Evolutionary conservation across 2,113 vertebrate species (phyloP).

Genomic region (Micronycteris hirsuta): DNA sequence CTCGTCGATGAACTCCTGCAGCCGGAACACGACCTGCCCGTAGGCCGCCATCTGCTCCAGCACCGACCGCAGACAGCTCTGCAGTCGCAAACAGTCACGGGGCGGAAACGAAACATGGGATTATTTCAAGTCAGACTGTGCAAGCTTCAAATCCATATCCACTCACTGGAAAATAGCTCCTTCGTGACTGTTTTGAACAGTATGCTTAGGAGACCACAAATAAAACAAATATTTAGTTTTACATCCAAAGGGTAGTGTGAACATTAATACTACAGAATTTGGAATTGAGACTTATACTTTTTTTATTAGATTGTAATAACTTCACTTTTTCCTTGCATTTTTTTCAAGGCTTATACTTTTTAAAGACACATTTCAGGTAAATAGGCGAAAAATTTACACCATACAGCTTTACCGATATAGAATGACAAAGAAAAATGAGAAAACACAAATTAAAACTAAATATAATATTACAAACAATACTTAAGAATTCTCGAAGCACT

Average conservation of each 20-base stretch:
- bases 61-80: conserved; percentile 93
- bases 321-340: too few species aligned
- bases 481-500: background rate
- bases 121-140: background rate
- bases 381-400: background rate
- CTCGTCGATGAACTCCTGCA: conserved; percentile 98
- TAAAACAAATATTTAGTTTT: background rate
- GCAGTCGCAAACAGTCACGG: background rate
- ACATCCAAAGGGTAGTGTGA: background rate
- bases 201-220: background rate
- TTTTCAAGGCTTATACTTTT: background rate
- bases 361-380: background rate
- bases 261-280: background rate
- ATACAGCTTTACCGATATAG: background rate
- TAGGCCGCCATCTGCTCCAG: conserved; percentile 94
- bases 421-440: background rate
- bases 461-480: background rate
- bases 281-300: background rate
- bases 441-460: background rate
- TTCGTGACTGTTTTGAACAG: background rate
- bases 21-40: conserved; percentile 92
- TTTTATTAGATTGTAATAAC: background rate
- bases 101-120: background rate
- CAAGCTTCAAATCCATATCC: background rate
- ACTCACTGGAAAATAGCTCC: background rate